Evolutionary conservation across 2,113 vertebrate genomes (phyloP).

Genomic region (Stomatorhinus ivindoensis): DNA sequence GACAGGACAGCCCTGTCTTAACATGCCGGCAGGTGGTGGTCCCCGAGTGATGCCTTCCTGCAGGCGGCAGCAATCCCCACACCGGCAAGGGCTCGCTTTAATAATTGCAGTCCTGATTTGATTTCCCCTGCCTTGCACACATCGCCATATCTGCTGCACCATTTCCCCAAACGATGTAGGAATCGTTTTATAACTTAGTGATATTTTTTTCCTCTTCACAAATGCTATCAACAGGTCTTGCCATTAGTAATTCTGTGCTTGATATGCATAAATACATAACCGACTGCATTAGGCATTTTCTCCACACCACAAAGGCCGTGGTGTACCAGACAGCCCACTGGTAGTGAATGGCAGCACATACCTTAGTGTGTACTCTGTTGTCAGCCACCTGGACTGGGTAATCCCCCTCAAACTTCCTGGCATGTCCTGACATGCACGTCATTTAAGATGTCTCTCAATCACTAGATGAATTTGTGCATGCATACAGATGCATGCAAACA

Average conservation of each 20-base stretch:
- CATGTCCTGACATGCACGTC: neutral
- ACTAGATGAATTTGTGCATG: neutral
- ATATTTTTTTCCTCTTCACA: neutral
- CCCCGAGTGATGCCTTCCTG: neutral
- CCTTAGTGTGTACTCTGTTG: neutral
- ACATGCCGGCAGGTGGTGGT: conserved; percentile 11
- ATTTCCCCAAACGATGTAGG: neutral
- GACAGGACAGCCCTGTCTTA: conserved; percentile 22
- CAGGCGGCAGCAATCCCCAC: neutral
- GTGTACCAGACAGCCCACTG: neutral
- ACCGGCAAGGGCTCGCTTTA: neutral
- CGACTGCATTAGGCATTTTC: neutral
- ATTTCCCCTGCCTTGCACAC: neutral
- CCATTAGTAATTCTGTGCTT: neutral
- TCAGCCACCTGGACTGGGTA: neutral
- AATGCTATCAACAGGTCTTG: neutral
- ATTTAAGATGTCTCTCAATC: neutral
- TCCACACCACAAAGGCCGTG: neutral
- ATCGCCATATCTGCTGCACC: conserved; percentile 48
- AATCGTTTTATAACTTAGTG: neutral
- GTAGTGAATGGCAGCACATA: neutral
- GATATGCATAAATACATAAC: neutral
- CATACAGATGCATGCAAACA: neutral
- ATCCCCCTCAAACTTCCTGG: neutral
- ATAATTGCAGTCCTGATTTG: conserved; percentile 11